Percentiles rank a stretch among this genome's conserved stretches.
phyloP scores from a whole-genome alignment of 2,113 vertebrate genomes.

The Nothocercus julius region DNA sequence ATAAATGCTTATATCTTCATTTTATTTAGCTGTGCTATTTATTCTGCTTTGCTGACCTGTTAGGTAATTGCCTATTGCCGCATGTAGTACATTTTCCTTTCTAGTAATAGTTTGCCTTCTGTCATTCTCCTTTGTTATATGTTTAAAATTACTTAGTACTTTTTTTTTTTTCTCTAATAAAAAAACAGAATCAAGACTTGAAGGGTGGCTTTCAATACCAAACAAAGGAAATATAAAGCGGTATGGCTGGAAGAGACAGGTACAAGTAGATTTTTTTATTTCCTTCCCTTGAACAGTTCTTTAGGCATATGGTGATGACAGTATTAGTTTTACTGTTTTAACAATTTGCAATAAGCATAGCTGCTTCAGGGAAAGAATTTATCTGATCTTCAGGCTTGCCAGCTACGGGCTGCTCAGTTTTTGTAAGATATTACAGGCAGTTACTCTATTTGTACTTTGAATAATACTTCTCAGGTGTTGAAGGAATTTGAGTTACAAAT shows the following conservation, averaged over 20 bases:
- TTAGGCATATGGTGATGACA: neutral
- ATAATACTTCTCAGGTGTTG: neutral
- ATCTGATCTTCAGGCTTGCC: neutral
- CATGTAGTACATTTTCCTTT: slow-evolving; percentile 69
- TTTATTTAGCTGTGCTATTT: slow-evolving; percentile 68
- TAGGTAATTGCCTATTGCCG: slow-evolving; percentile 67
- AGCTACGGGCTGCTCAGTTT: neutral
- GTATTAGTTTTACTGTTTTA: neutral
- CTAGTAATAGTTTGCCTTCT: neutral
- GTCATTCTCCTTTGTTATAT: neutral
- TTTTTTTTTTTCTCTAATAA: neutral
- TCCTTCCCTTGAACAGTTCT: neutral
- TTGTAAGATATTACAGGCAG: neutral
- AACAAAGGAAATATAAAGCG: slow-evolving; percentile 96
- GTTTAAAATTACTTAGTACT: neutral
- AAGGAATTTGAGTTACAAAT: neutral
- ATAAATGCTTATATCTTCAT: slow-evolving; percentile 64
- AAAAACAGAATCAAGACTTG: slow-evolving; percentile 92
- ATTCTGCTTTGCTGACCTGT: slow-evolving; percentile 38
- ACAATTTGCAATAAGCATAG: neutral
- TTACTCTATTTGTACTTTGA: neutral
- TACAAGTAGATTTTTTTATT: slow-evolving; percentile 50
- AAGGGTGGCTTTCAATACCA: slow-evolving; percentile 97
- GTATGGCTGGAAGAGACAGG: slow-evolving; percentile 99
- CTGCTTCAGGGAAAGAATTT: neutral